Conservation (phyloP, 2,888 invertebrate genomes). For the Blastobasis adustella region DNA sequence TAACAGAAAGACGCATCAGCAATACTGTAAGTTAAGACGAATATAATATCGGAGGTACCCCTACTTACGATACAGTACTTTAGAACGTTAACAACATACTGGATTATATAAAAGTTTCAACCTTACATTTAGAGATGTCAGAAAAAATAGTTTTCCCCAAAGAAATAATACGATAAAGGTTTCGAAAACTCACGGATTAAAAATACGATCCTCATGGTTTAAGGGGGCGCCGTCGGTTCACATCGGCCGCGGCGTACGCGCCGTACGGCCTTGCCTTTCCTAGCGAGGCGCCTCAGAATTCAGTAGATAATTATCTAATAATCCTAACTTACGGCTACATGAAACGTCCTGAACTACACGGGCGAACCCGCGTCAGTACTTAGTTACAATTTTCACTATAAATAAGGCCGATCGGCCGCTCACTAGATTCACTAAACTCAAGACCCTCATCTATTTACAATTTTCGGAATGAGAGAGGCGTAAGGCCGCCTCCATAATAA, state of each 20-base stretch:
- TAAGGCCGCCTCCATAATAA: neutral
- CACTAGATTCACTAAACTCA: conserved; percentile 51
- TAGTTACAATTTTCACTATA: conserved; percentile 53
- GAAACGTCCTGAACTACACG: conserved; percentile 42
- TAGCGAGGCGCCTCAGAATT: neutral
- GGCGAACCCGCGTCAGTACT: conserved; percentile 31
- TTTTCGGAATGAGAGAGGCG: conserved; percentile 28
- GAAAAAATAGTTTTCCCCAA: conserved; percentile 29
- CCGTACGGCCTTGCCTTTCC: neutral
- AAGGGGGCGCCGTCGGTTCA: neutral
- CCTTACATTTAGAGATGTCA: conserved; percentile 42
- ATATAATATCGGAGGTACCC: conserved; percentile 40
- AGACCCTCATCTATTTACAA: conserved; percentile 40
- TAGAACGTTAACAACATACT: conserved; percentile 54
- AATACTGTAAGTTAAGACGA: conserved; percentile 45
- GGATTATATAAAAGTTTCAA: conserved; percentile 51
- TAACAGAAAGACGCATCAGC: conserved; percentile 46
- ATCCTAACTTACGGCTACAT: conserved; percentile 50
- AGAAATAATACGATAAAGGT: conserved; percentile 29
- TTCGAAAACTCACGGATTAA: conserved; percentile 32
- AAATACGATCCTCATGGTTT: conserved; percentile 26
- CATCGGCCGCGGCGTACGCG: neutral
- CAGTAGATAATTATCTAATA: conserved; percentile 29
- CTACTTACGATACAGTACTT: conserved; percentile 35
- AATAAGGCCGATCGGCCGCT: conserved; percentile 29